Percentiles rank a stretch among this genome's conserved stretches.
Evolutionary conservation across 2,797 vertebrate species (phyloP).

Genomic region (Molossus molossus): DNA sequence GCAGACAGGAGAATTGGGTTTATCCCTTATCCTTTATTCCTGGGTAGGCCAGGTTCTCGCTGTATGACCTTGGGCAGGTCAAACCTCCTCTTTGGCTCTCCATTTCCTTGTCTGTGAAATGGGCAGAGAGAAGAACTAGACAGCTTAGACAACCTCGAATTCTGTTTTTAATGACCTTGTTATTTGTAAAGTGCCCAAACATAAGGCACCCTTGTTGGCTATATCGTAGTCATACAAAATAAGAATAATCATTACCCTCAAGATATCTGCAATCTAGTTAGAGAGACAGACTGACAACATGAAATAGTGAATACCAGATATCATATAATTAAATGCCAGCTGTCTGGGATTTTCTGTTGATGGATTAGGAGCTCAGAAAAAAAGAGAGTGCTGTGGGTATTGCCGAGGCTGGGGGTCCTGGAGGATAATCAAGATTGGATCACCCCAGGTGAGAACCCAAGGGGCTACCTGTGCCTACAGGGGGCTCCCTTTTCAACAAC

Average conservation of each 20-base stretch:
- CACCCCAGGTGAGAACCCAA: neutral
- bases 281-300: slow-evolving; percentile 66
- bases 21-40: neutral
- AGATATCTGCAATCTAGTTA: slow-evolving; percentile 68
- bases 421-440: neutral
- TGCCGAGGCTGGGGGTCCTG: neutral
- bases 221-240: slow-evolving; percentile 42
- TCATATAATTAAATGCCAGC: slow-evolving; percentile 63
- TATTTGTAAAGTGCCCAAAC: slow-evolving; percentile 27
- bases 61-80: neutral
- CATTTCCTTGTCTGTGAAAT: slow-evolving; percentile 51
- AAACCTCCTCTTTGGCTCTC: slow-evolving; percentile 14
- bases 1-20: neutral
- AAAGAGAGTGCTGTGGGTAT: neutral
- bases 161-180: slow-evolving; percentile 9
- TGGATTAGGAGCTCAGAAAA: neutral
- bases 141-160: neutral
- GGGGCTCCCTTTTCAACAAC: neutral
- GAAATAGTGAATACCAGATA: slow-evolving; percentile 55
- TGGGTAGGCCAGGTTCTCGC: neutral
- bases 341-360: slow-evolving; percentile 49
- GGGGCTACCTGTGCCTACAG: neutral
- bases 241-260: slow-evolving; percentile 53
- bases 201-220: neutral
- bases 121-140: neutral